Evolutionary conservation across 2,888 invertebrate species (phyloP).

Genomic region (Chouioia cunea): DNA sequence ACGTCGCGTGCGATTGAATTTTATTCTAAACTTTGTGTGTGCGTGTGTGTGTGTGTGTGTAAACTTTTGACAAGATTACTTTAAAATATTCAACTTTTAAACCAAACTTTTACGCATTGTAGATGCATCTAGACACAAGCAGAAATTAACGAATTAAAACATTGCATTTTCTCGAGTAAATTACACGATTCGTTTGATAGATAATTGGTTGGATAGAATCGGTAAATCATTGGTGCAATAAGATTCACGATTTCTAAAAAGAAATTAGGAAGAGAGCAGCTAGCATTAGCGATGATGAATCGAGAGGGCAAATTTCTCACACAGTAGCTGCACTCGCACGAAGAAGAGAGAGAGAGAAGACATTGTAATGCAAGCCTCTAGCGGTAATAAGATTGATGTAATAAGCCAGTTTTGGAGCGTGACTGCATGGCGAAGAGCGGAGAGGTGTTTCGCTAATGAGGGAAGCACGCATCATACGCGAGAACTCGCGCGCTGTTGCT

Average conservation of each 20-base stretch:
- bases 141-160: too few species aligned
- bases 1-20: too few species aligned
- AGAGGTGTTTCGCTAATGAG: slow-evolving; percentile 55
- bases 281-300: background rate
- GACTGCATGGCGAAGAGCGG: slow-evolving; percentile 53
- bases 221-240: background rate
- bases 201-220: background rate
- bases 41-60: too few species aligned
- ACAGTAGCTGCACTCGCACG: background rate
- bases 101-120: too few species aligned
- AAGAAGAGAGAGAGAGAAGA: background rate
- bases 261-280: slow-evolving; percentile 5
- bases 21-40: too few species aligned
- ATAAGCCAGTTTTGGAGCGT: slow-evolving; percentile 68
- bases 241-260: slow-evolving; percentile 41
- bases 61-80: too few species aligned
- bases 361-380: slow-evolving; percentile 55
- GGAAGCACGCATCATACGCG: too few species aligned
- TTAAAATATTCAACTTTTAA: too few species aligned
- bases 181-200: slow-evolving; percentile 2
- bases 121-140: too few species aligned
- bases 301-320: background rate
- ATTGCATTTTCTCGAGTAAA: background rate
- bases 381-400: slow-evolving; percentile 64
- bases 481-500: too few species aligned